A percentile compares a stretch with the other conserved stretches of the same genome.
These are phyloP conservation scores for Emydoidea blandingii DNA, from an alignment of 2,797 vertebrate species.

Conservation along the genomic window DNA sequence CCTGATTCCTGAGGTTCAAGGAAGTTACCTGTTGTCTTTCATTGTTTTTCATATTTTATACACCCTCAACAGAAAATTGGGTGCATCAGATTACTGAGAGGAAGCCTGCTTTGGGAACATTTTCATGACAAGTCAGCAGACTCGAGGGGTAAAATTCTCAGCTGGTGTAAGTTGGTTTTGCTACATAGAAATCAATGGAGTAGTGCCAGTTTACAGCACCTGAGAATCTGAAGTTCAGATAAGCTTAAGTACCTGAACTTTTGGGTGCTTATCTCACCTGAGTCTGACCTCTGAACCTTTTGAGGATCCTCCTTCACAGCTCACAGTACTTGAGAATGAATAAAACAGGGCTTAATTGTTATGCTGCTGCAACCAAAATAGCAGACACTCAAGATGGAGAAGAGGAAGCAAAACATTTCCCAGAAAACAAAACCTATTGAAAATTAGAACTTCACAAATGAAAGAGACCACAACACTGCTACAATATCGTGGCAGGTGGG, in stretches of 20 bases:
- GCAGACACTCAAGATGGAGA: neutral
- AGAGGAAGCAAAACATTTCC: neutral
- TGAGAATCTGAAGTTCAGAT: neutral
- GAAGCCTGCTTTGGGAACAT: neutral
- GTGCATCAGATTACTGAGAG: neutral
- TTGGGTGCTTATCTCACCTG: neutral
- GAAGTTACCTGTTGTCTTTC: neutral
- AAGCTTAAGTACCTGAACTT: neutral
- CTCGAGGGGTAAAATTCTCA: neutral
- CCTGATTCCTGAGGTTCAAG: neutral
- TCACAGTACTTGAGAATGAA: neutral
- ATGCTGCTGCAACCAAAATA: neutral
- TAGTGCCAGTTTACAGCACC: neutral
- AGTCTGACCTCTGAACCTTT: neutral
- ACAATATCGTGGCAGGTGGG: neutral
- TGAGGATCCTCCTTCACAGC: neutral
- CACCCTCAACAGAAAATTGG: neutral
- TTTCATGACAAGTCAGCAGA: neutral
- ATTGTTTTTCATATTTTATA: neutral
- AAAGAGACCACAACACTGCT: neutral
- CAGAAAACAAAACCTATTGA: neutral
- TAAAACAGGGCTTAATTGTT: neutral
- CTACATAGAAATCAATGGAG: neutral
- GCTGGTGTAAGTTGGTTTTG: fast-evolving
- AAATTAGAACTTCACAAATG: neutral